Conservation (phyloP, 2,888 invertebrate genomes). For the Spodoptera exigua region DNA sequence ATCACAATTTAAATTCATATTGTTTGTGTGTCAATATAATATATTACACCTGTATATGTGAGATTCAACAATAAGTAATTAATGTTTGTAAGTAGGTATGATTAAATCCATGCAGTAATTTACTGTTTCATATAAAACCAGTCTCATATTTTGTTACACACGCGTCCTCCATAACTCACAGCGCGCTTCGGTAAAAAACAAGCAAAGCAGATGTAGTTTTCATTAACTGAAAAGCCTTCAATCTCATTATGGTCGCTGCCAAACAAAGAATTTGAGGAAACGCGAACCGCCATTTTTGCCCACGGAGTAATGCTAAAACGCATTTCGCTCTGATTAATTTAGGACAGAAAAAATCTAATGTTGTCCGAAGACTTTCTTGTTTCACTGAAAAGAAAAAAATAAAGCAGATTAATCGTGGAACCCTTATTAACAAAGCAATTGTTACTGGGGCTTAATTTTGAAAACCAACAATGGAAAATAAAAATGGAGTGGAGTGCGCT, state of each 20-base stretch:
- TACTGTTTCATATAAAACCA: conserved; percentile 4
- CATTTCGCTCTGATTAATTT: conserved; percentile 65
- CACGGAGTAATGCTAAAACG: conserved; percentile 43
- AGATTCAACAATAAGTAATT: conserved; percentile 11
- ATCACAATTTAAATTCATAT: conserved; percentile 16
- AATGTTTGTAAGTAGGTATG: conserved; percentile 10
- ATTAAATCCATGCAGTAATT: not conserved
- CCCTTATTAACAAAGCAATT: conserved; percentile 87
- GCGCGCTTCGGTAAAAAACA: conserved; percentile 32
- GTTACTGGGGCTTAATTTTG: conserved; percentile 85
- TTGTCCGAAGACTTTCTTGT: conserved; percentile 65
- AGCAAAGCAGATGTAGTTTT: conserved; percentile 38
- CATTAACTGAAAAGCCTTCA: conserved; percentile 57
- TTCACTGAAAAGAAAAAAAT: conserved; percentile 71
- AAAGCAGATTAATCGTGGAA: conserved; percentile 78
- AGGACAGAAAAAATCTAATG: conserved; percentile 62
- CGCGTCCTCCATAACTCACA: conserved; percentile 8
- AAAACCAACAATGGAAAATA: conserved; percentile 87
- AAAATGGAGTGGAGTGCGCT: conserved; percentile 82
- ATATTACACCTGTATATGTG: conserved; percentile 8
- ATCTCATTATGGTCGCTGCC: conserved; percentile 51
- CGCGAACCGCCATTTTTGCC: conserved; percentile 34
- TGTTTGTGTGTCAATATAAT: conserved; percentile 7
- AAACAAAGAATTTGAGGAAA: conserved; percentile 55
- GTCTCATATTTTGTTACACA: conserved; percentile 8